These are phyloP conservation scores for Syrmaticus mikado DNA, from an alignment of 2,113 vertebrate genomes.

Conservation along the genomic window DNA sequence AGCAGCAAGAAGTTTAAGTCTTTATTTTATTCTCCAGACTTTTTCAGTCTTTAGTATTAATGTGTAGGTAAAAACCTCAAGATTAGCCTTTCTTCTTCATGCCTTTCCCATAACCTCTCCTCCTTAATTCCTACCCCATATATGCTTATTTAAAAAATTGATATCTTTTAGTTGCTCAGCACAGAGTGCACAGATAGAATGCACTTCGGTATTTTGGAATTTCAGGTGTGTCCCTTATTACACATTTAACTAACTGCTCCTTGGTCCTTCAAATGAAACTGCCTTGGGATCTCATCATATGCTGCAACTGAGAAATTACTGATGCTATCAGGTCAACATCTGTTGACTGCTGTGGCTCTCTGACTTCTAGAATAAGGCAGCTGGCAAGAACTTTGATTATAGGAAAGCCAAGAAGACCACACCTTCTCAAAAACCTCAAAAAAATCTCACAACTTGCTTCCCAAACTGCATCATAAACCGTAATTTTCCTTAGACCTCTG, in stretches of 20 bases:
- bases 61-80: not conserved
- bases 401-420: not conserved
- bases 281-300: not conserved
- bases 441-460: not conserved
- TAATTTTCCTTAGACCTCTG: not conserved
- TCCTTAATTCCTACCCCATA: not conserved
- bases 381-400: not conserved
- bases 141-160: not conserved
- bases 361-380: not conserved
- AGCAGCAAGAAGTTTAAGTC: not conserved
- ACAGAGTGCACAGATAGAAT: not conserved
- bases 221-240: not conserved
- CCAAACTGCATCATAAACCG: not conserved
- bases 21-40: not conserved
- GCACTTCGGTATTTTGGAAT: not conserved
- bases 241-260: not conserved
- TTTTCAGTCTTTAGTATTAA: not conserved
- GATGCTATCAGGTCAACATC: not conserved
- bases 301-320: not conserved
- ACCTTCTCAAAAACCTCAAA: not conserved
- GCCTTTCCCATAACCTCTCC: not conserved
- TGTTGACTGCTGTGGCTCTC: not conserved
- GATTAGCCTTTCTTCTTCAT: not conserved
- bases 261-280: not conserved
- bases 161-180: not conserved